Evolutionary conservation across 1,140 invertebrate species (phyloP).

Genomic region (Hyles euphorbiae): DNA sequence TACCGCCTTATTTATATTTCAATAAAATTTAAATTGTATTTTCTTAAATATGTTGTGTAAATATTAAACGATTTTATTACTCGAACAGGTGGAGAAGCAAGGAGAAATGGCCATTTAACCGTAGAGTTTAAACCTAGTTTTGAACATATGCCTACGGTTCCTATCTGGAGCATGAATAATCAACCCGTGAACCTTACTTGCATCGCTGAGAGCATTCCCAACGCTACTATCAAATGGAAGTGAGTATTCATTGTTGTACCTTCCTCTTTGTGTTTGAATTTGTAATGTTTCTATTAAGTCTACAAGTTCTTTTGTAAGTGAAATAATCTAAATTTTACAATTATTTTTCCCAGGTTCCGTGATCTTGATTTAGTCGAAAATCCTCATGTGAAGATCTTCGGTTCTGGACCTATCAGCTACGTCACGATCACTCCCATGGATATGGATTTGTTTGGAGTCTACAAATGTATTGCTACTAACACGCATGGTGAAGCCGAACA

Average conservation of each 20-base stretch:
- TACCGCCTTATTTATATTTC: too few relatives aligned
- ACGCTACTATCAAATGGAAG: conserved; percentile 92
- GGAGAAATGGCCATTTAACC: conserved; percentile 87
- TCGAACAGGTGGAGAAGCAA: conserved; percentile 77
- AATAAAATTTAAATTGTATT: background rate
- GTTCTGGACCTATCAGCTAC: conserved; percentile 81
- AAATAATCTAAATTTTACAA: too few relatives aligned
- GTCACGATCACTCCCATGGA: conserved; percentile 81
- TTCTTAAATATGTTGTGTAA: background rate
- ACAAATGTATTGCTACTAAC: conserved; percentile 90
- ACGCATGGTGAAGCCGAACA: conserved; percentile 81
- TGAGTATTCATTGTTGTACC: conserved; percentile 38
- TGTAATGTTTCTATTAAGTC: too few relatives aligned
- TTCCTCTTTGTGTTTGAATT: background rate
- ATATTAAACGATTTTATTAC: conserved; percentile 9
- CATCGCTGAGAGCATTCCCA: conserved; percentile 92
- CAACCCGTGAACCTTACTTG: conserved; percentile 90
- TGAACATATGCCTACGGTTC: conserved; percentile 81
- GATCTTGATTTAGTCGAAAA: conserved; percentile 73
- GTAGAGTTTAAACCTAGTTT: conserved; percentile 90
- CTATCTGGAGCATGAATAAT: conserved; percentile 88
- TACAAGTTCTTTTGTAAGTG: too few relatives aligned
- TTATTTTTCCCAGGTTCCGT: conserved; percentile 52
- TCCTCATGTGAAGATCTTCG: conserved; percentile 77
- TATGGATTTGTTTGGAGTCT: conserved; percentile 81